phyloP scores from a whole-genome alignment of 2,888 invertebrate genomes.

The Apamea epomidion region DNA sequence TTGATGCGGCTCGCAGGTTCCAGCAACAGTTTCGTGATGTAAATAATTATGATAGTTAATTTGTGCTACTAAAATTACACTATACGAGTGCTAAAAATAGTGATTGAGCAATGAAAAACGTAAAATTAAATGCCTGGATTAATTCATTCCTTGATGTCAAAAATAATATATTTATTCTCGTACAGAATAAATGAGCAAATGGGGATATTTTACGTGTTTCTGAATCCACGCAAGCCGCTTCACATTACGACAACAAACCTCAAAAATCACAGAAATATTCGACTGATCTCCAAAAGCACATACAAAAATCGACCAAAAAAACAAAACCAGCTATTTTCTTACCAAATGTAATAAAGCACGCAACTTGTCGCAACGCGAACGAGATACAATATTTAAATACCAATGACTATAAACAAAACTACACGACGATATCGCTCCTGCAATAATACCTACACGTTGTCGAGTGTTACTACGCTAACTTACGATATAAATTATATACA shows the following conservation, averaged over 20 bases:
- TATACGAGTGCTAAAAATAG: not conserved
- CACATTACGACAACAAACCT: conserved; percentile 53
- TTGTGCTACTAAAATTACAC: conserved; percentile 1
- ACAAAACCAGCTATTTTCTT: conserved; percentile 28
- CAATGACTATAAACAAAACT: conserved; percentile 65
- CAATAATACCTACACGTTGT: conserved; percentile 65
- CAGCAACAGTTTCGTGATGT: not conserved
- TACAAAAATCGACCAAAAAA: conserved; percentile 32
- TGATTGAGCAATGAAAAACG: not conserved
- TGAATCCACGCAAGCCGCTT: conserved; percentile 44
- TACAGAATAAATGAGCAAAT: not conserved
- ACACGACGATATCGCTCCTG: conserved; percentile 56
- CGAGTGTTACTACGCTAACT: conserved; percentile 68
- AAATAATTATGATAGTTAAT: not conserved
- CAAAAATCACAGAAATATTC: conserved; percentile 66
- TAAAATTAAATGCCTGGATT: conserved; percentile 1
- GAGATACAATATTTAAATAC: conserved; percentile 58
- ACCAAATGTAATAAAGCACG: conserved; percentile 50
- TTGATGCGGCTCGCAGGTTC: conserved; percentile 44
- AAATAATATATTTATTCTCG: not conserved
- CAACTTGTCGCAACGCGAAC: conserved; percentile 53
- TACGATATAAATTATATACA: conserved; percentile 75
- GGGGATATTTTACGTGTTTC: not conserved
- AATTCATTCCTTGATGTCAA: not conserved
- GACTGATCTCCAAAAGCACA: conserved; percentile 42